Percentiles rank a stretch among this genome's conserved stretches.
Conservation (phyloP, 2,888 invertebrate species). For the Volucella inflata region DNA sequence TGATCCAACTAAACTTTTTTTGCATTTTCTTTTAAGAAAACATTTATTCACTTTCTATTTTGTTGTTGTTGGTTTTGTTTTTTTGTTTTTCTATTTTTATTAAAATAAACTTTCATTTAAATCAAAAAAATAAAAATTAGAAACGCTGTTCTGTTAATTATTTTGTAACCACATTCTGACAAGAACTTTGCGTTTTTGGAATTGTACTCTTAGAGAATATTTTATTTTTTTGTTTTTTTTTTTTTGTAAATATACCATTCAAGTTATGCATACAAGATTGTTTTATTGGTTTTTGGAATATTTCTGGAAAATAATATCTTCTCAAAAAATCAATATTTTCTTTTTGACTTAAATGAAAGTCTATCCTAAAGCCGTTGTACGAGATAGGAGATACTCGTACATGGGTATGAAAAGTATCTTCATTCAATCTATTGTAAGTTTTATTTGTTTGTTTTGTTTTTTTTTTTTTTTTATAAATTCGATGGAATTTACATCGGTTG, state of each 20-base stretch:
- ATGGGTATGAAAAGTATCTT: neutral
- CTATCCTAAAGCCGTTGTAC: slow-evolving; percentile 9
- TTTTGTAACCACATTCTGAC: slow-evolving; percentile 48
- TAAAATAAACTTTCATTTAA: slow-evolving; percentile 52
- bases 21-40: slow-evolving; percentile 4
- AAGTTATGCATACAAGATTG: slow-evolving; percentile 41
- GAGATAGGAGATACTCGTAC: too few relatives aligned
- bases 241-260: slow-evolving; percentile 43
- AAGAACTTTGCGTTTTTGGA: slow-evolving; percentile 29
- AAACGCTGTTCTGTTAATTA: slow-evolving; percentile 1
- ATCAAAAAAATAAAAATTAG: slow-evolving; percentile 43
- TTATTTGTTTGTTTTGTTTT: slow-evolving; percentile 14
- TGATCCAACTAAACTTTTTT: neutral
- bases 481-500: slow-evolving; percentile 39
- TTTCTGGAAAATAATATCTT: slow-evolving; percentile 15
- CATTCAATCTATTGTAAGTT: slow-evolving; percentile 54
- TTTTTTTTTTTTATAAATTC: slow-evolving; percentile 33
- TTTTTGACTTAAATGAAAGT: slow-evolving; percentile 60
- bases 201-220: slow-evolving; percentile 1
- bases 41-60: slow-evolving; percentile 15
- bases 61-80: neutral
- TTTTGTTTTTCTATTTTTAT: slow-evolving; percentile 13
- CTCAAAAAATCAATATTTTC: too few relatives aligned
- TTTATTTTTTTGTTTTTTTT: slow-evolving; percentile 14
- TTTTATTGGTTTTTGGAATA: slow-evolving; percentile 1